Conservation (phyloP, 2,113 vertebrate species). For the Mustela nigripes region DNA sequence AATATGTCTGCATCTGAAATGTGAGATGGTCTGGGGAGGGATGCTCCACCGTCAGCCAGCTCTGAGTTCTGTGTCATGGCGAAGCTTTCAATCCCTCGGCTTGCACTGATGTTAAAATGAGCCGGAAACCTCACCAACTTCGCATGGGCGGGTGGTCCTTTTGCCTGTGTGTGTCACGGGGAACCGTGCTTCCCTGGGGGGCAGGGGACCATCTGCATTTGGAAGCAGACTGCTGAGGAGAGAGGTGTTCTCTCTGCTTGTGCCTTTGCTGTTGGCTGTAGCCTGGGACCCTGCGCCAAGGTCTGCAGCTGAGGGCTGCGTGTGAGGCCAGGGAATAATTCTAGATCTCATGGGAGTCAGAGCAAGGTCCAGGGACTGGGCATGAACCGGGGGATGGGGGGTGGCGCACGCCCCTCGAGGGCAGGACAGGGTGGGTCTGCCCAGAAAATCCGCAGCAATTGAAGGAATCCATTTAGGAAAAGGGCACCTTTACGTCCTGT, state of each 20-base stretch:
- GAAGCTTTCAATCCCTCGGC: constrained; percentile 67
- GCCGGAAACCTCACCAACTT: not conserved
- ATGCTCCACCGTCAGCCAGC: constrained; percentile 58
- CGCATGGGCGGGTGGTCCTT: fast-evolving
- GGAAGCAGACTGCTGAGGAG: not conserved
- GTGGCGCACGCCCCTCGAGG: not conserved
- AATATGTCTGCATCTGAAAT: constrained; percentile 52
- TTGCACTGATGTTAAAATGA: not conserved
- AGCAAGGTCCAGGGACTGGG: not conserved
- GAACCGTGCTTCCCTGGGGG: not conserved
- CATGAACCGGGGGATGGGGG: no score
- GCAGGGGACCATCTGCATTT: constrained; percentile 25
- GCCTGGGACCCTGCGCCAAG: not conserved
- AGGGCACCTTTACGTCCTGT: not conserved
- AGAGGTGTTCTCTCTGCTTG: not conserved
- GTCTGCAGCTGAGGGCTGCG: fast-evolving
- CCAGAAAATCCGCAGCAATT: not conserved
- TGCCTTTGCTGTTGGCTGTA: not conserved
- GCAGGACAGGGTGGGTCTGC: not conserved
- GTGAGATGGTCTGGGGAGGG: constrained; percentile 29
- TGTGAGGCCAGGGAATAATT: not conserved
- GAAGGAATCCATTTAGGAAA: not conserved
- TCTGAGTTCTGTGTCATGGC: not conserved
- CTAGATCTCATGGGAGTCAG: not conserved
- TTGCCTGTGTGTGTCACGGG: not conserved